Base-by-base conservation (phyloP, 2,888 invertebrate species). In the Caprella mutica region DNA sequence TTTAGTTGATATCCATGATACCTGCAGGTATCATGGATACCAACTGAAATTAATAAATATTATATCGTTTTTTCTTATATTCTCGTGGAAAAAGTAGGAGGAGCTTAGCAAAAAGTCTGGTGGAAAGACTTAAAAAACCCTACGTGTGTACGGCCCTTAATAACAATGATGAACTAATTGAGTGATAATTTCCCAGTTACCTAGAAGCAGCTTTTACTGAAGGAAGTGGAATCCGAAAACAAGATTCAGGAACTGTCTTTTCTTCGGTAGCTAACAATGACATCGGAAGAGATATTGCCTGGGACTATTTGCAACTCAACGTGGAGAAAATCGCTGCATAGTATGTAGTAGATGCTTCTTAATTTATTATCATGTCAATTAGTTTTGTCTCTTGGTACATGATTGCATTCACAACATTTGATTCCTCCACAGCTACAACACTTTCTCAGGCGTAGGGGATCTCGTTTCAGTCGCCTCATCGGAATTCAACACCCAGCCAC, bases 241-340 rank as follows among this genome's bases (percentile, higher is more conserved):
- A 90, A 71, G 90, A 91, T 69, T 79, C 82, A 0, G 77, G 81
- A 3, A 75, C 83, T 9, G 88, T 89, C 0, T 86, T 90, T 70
- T 79, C 80, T 0, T 79, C 85, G 0, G 84, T 90, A 0, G 80
- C 86, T 0, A 78, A 77, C 51, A 86, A 85, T 52, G 78, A 83
- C 0, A 80, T 86, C 50, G 90, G 90, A 0, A 84, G 86, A 68
- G 81, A 84, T n/a, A 77, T 91, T 23, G 82, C 84, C 0, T 88
- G 86, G 70, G 82, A 82, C 69, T 86, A 81, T 69, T 75, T 92
- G 23, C 79, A 85, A 61, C 81, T 81, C 33, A 82, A 87, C 69
- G 89, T 86, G 86, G 72, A 77, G 26, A 39, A 17, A n/a, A 64
- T 64, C 9, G 21, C 52, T 6, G 44, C 55, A 21, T 50, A 56